A percentile compares a stretch with the other conserved stretches of the same genome.
Evolutionary conservation across 2,113 vertebrate genomes (phyloP).

Genomic region (Urocolius indicus): DNA sequence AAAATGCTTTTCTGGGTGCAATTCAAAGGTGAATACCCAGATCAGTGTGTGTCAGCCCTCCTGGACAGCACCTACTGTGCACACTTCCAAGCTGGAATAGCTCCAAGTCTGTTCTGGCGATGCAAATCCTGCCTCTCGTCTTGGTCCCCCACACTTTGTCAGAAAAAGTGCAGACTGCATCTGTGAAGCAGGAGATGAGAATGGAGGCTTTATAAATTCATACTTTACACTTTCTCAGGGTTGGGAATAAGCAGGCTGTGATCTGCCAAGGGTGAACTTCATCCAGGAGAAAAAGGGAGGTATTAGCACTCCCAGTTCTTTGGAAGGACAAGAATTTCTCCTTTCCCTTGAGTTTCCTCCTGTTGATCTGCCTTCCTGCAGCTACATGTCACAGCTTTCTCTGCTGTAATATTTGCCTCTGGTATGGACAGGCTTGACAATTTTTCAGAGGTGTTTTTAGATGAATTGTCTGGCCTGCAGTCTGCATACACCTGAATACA

Average conservation of each 20-base stretch:
- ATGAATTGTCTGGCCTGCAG: neutral
- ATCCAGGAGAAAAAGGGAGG: neutral
- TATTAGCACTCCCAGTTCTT: neutral
- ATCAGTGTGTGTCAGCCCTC: neutral
- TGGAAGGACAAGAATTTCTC: neutral
- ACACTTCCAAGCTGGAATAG: neutral
- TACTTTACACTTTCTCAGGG: neutral
- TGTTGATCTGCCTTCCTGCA: neutral
- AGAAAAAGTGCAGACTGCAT: neutral
- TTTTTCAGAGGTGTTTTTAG: neutral
- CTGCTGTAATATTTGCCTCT: rapidly evolving
- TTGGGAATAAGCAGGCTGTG: neutral
- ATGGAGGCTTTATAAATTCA: neutral
- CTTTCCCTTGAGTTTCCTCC: neutral
- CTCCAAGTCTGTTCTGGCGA: neutral
- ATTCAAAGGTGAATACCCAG: neutral
- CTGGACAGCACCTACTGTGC: neutral
- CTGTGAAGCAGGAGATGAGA: neutral
- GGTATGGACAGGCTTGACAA: neutral
- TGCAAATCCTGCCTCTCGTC: neutral
- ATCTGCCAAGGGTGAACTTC: neutral
- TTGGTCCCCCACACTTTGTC: neutral
- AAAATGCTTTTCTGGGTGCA: neutral
- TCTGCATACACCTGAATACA: neutral
- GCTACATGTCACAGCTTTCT: neutral